Evolutionary conservation across 1,140 invertebrate species (phyloP).

Genomic region (Drosophila lini): DNA sequence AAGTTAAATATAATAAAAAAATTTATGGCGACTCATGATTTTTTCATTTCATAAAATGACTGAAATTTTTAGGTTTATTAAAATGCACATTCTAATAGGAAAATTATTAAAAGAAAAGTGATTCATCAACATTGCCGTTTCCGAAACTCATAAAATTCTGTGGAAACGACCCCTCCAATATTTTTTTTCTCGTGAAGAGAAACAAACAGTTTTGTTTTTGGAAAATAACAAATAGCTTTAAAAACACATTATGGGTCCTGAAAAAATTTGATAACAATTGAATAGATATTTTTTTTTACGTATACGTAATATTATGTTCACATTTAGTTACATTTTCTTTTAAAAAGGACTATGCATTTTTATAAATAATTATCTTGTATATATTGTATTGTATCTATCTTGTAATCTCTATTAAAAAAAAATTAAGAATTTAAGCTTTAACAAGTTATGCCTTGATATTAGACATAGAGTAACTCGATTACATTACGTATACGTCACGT

Average conservation of each 20-base stretch:
- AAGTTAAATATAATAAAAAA: too few species aligned
- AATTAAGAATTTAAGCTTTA: too few species aligned
- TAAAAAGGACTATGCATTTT: not conserved
- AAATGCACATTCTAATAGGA: not conserved
- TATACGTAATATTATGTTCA: not conserved
- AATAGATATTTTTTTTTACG: not conserved
- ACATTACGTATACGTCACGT: slow-evolving; percentile 4
- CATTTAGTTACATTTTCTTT: not conserved
- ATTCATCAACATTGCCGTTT: not conserved
- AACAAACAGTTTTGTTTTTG: not conserved
- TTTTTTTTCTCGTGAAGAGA: not conserved
- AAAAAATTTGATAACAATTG: not conserved
- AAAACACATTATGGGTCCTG: not conserved
- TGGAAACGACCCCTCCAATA: not conserved
- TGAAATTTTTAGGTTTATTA: not conserved
- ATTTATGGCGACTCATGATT: not conserved
- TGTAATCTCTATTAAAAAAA: too few species aligned
- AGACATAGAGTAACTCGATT: not conserved
- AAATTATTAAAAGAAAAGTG: slow-evolving; percentile 5
- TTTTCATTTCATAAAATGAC: not conserved
- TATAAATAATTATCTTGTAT: not conserved
- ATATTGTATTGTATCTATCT: not conserved
- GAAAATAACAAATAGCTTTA: not conserved
- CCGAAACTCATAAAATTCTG: slow-evolving; percentile 6
- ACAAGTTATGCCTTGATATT: not conserved